Evolutionary conservation across 2,888 invertebrate species (phyloP), one percentile per base, ranked within the genome.

Genomic region (Drosophila lutescens): DNA sequence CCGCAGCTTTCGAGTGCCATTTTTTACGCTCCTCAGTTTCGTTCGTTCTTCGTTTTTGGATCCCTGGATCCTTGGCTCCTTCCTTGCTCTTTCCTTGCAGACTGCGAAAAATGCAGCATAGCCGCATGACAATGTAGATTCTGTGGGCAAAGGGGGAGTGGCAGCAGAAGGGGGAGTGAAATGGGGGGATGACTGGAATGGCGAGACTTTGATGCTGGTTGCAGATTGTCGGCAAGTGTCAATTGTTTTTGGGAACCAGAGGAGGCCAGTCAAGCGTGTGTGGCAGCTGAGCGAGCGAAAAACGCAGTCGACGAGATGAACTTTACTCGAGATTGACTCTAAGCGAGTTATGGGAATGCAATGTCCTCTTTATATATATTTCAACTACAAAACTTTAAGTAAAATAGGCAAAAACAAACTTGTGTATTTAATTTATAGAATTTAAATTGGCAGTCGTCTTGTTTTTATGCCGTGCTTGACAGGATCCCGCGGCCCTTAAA

Each of bases 1-100:
- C 81, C 87, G 88, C 85, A 88, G 85, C 79, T 86, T 86, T 83
- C 76, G 85, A 85, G 88, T 88, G 88, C 82, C 81, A 74, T 77
- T 87, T 79, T 62, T 59, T 73, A 54, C 69, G 74, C 84, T 84
- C 72, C 83, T 79, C 79, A 81, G 71, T 84, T 81, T 62, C 36
- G 30, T 40, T 54, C 63, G 26, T 26, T 26, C 26, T 0, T 34
- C 23, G 34, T 41, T n/a, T 13, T 20, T 13, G 44, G 38, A 34
- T 53, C 41, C 50, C n/a, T 15, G 36, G 36, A 53, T 38, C 13
- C 46, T 41, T 41, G 26, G 40, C 32, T 41, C 26, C 54, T 30
- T 23, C 17, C 60, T 78, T 78, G 85, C 77, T 63, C 70, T 76
- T 81, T 87, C 67, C 82, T 57, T 65, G 65, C 75, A 63, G 74